Percentiles rank a stretch among this genome's conserved stretches.
phyloP scores from a whole-genome alignment of 2,797 vertebrate species.

The Craterocephalus amniculus region DNA sequence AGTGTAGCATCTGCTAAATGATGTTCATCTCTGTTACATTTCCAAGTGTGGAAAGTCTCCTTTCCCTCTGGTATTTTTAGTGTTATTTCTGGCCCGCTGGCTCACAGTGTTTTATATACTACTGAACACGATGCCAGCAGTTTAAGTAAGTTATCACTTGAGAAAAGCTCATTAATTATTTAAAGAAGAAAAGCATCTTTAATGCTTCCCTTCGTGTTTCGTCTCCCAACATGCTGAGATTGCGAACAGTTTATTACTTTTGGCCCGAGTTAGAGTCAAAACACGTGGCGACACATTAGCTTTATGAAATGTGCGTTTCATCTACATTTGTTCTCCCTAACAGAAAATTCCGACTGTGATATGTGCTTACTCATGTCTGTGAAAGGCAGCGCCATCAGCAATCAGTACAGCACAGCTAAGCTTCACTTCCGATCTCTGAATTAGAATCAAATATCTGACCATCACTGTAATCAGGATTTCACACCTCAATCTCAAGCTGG shows the following conservation, averaged over 20 bases:
- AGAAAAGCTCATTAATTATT: slow-evolving; percentile 31
- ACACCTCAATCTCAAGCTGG: background rate
- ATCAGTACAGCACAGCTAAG: background rate
- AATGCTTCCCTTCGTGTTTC: background rate
- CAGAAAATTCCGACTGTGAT: background rate
- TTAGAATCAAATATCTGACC: background rate
- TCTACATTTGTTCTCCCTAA: background rate
- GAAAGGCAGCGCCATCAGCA: slow-evolving; percentile 2
- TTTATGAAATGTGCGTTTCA: background rate
- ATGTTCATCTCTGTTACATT: slow-evolving; percentile 1
- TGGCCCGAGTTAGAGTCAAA: background rate
- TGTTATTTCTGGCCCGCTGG: slow-evolving; percentile 11
- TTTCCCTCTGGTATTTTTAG: background rate
- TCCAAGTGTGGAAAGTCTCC: slow-evolving; percentile 1
- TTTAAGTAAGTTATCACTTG: slow-evolving; percentile 19
- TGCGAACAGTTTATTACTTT: background rate
- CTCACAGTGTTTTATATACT: slow-evolving; percentile 8
- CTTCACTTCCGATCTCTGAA: background rate
- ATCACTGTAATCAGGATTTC: slow-evolving; percentile 1
- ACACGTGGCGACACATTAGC: background rate
- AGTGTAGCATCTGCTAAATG: slow-evolving; percentile 6
- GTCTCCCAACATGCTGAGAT: background rate
- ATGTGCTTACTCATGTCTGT: slow-evolving; percentile 1
- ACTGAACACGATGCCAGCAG: slow-evolving; percentile 28
- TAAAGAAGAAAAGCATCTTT: slow-evolving; percentile 3